Percentiles rank a stretch among this genome's conserved stretches.
phyloP scores from a whole-genome alignment of 2,113 vertebrate genomes.

The Psettodes erumei region DNA sequence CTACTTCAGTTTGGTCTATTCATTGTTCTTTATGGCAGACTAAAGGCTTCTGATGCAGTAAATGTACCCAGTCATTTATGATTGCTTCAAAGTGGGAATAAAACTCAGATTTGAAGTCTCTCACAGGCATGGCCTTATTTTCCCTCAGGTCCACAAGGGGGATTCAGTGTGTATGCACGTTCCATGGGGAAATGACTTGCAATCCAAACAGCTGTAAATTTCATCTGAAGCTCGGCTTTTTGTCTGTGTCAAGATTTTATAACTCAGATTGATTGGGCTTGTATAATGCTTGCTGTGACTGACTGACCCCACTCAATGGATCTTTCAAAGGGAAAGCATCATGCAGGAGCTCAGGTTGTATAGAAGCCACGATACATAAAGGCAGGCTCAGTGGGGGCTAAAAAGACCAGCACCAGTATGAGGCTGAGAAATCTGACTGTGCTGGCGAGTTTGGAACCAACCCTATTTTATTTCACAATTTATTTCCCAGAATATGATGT shows the following conservation, averaged over 20 bases:
- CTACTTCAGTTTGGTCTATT: not conserved
- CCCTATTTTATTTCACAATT: constrained; percentile 63
- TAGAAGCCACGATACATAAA: constrained; percentile 64
- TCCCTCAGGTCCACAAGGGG: constrained; percentile 28
- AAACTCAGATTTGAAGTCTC: constrained; percentile 45
- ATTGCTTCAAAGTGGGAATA: constrained; percentile 39
- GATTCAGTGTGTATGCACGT: constrained; percentile 37
- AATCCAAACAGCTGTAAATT: constrained; percentile 76
- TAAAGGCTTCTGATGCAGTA: constrained; percentile 28
- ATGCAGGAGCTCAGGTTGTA: constrained; percentile 44
- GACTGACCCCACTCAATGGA: constrained; percentile 71
- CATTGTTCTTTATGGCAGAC: constrained; percentile 30
- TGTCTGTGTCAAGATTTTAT: constrained; percentile 75
- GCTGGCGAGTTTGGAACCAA: constrained; percentile 51
- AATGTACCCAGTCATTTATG: constrained; percentile 49
- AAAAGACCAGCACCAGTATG: constrained; percentile 20
- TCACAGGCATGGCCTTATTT: constrained; percentile 39
- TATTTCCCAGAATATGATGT: constrained; percentile 50
- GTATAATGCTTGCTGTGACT: constrained; percentile 69
- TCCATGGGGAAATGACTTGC: constrained; percentile 62
- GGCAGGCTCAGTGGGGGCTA: constrained; percentile 52
- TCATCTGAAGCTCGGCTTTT: constrained; percentile 41
- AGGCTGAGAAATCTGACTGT: constrained; percentile 51
- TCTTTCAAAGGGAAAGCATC: constrained; percentile 61
- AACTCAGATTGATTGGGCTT: constrained; percentile 78